A percentile compares a stretch with the other conserved stretches of the same genome.
phyloP scores from a whole-genome alignment of 2,888 invertebrate species.

The Pteria penguin region DNA sequence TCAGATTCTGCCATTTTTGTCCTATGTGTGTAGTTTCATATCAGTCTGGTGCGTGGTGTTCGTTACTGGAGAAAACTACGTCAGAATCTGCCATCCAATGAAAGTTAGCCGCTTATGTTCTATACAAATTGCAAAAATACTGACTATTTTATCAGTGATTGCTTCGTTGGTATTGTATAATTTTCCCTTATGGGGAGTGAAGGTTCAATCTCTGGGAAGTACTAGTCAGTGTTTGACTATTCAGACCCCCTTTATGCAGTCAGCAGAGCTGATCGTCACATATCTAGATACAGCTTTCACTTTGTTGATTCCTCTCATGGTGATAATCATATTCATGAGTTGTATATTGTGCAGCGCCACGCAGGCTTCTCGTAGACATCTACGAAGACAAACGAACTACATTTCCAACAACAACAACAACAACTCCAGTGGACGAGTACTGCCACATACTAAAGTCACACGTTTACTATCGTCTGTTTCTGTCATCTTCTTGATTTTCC shows the following conservation, averaged over 20 bases:
- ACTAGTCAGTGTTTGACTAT: slow-evolving; percentile 49
- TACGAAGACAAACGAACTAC: slow-evolving; percentile 1
- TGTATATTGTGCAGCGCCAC: slow-evolving; percentile 22
- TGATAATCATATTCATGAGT: slow-evolving; percentile 42
- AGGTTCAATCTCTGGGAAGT: slow-evolving; percentile 11
- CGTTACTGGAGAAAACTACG: slow-evolving; percentile 90
- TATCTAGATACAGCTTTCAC: slow-evolving; percentile 56
- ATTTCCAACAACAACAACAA: too few species aligned
- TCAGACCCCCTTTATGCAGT: slow-evolving; percentile 32
- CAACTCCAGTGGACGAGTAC: not conserved
- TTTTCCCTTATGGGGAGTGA: slow-evolving; percentile 62
- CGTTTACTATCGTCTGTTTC: slow-evolving; percentile 65
- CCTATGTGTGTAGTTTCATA: slow-evolving; percentile 86
- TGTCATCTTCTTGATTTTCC: slow-evolving; percentile 60
- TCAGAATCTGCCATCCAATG: slow-evolving; percentile 89
- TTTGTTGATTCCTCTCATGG: slow-evolving; percentile 38
- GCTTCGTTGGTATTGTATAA: slow-evolving; percentile 56
- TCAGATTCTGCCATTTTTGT: slow-evolving; percentile 52
- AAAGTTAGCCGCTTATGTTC: slow-evolving; percentile 74
- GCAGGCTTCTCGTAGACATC: slow-evolving; percentile 6
- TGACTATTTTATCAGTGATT: slow-evolving; percentile 47
- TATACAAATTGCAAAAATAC: slow-evolving; percentile 54
- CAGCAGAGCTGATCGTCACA: slow-evolving; percentile 52
- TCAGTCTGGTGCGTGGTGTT: slow-evolving; percentile 92
- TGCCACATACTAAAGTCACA: slow-evolving; percentile 52